phyloP scores from a whole-genome alignment of 2,888 invertebrate genomes.

The Pachydiplax longipennis region DNA sequence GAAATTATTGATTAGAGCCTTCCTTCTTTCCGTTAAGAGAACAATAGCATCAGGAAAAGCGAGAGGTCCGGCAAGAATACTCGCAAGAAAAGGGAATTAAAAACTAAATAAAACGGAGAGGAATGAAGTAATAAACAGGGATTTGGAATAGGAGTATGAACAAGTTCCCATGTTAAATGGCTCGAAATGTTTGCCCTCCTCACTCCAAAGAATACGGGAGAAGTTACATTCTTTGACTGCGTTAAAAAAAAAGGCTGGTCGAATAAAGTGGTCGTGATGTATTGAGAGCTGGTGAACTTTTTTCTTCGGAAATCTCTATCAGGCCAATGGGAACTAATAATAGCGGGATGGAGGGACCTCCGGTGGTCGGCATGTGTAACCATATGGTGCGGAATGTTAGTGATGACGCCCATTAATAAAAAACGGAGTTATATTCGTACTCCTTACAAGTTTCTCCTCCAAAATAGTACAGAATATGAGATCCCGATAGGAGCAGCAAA shows the following conservation, averaged over 20 bases:
- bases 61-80: not conserved
- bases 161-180: not conserved
- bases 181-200: not conserved
- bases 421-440: not conserved
- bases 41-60: not conserved
- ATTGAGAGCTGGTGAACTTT: not conserved
- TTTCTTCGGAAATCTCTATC: not conserved
- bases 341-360: not conserved
- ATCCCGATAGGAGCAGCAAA: not conserved
- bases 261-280: not conserved
- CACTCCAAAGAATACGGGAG: not conserved
- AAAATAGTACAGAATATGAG: not conserved
- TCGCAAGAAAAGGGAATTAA: not conserved
- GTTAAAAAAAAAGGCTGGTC: not conserved
- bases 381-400: not conserved
- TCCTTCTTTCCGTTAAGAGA: not conserved
- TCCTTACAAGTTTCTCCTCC: not conserved
- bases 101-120: not conserved
- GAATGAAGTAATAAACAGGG: not conserved
- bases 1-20: too few species aligned
- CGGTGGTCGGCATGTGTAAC: not conserved
- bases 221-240: not conserved
- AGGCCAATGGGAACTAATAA: not conserved
- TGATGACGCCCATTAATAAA: not conserved
- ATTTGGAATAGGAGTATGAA: not conserved